Base-by-base conservation (phyloP, 2,113 vertebrate genomes). In the Salvelinus fontinalis region DNA sequence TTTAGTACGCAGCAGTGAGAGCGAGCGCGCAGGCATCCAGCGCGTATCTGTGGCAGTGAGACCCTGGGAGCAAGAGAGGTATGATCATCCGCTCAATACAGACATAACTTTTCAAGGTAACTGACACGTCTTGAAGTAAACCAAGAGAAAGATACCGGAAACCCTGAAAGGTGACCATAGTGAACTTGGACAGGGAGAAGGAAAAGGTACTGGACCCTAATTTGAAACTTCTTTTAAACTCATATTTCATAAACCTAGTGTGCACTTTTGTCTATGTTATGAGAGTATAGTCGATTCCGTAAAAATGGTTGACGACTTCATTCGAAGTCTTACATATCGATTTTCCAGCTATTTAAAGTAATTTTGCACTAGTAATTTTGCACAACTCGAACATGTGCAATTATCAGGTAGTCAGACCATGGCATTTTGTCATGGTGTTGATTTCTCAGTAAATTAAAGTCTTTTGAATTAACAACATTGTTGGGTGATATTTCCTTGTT, bases 71-170 rank as follows among this genome's bases (percentile, higher is more conserved):
- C 67, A 34, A 14, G 26, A 67, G 24, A 16, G 29, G 18, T 54
- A 44, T 9, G 16, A 57, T 18, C 4, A 57, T 57, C 20, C 16
- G 59, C 51, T 54, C 59, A 62, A n/a, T 22, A 62, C n/a, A 62
- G n/a, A 62, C 59, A n/a, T 5, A 62, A 82, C 87, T 69, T 64
- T 44, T 39, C 39, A 64, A 71, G 48, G n/a, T 31, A 49, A 48
- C 44, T 66, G 73, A 74, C 68, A 78, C 59, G 59, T 76, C 65
- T 68, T 22, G 16, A 77, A 84, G 85, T 71, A 82, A 74, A 72
- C n/a, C 70, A 57, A 59, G n/a, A 44, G 72, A 67, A n/a, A 75
- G 76, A 34, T 74, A 67, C 77, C 75, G 78, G 83, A 74, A 79
- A 83, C 83, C 79, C 78, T 87, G 81, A 86, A 66, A 65, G 20